These are phyloP conservation scores for Cerastis leucographa DNA, from an alignment of 2,888 invertebrate species.

Conservation along the genomic window DNA sequence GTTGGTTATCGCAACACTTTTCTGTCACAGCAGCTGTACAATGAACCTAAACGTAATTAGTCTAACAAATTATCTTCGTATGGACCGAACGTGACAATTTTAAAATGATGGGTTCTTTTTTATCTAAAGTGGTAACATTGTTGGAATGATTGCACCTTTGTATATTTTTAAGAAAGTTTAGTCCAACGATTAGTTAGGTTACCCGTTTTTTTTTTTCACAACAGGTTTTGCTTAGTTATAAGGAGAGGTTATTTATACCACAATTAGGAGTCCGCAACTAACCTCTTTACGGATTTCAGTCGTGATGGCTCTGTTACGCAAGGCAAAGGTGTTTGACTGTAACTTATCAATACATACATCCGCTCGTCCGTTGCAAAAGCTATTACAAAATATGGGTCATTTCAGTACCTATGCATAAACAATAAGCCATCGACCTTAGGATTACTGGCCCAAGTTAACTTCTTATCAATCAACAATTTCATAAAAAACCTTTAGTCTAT, in stretches of 20 bases:
- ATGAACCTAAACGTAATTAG: slow-evolving; percentile 54
- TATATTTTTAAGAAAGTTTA: slow-evolving; percentile 9
- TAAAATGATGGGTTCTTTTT: slow-evolving; percentile 6
- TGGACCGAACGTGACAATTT: slow-evolving; percentile 37
- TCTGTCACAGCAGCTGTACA: slow-evolving; percentile 36
- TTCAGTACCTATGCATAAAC: slow-evolving; percentile 25
- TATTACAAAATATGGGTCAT: slow-evolving; percentile 53
- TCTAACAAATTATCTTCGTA: slow-evolving; percentile 39
- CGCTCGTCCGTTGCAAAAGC: slow-evolving; percentile 52
- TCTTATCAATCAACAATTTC: slow-evolving; percentile 3
- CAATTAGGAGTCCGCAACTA: too few species aligned
- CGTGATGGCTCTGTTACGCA: background rate
- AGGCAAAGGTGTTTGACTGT: slow-evolving; percentile 19
- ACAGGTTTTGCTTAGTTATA: background rate
- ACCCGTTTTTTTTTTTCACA: background rate
- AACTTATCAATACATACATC: slow-evolving; percentile 37
- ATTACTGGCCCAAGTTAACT: slow-evolving; percentile 15
- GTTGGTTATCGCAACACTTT: slow-evolving; percentile 33
- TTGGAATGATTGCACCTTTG: background rate
- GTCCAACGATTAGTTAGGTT: background rate
- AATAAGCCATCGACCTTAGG: slow-evolving; percentile 27
- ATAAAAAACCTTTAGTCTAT: background rate
- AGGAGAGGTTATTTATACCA: background rate
- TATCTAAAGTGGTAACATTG: background rate
- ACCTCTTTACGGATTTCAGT: background rate